Base-by-base conservation (phyloP, 2,797 vertebrate species). In the Anguilla megastoma region DNA sequence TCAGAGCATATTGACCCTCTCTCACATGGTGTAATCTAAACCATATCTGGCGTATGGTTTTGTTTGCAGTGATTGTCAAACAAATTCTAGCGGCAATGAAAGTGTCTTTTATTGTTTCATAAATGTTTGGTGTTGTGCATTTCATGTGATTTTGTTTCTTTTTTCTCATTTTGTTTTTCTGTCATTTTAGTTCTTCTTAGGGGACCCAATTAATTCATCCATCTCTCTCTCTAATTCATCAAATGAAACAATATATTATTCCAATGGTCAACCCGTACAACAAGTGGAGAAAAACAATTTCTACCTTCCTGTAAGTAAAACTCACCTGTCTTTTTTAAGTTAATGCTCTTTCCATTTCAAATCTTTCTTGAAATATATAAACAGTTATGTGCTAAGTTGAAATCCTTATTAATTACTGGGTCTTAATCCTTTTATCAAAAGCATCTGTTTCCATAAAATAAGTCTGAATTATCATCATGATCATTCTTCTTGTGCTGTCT, bases 281-380 rank as follows among this genome's bases (percentile, higher is more conserved):
- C 94, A 94, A 93, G 92, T 94, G 90, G 97, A 91, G 93, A 97
- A 95, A 94, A 97, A 96, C 93, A 96, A 97, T 89, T 99, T 98
- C 95, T 99, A 99, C 94, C 97, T 99, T 91, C 98, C 98, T 89
- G 98, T 99, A 95, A 98, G 98, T 97, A 48, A 85, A 88, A 9
- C 85, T 84, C 24, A 45, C 48, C 27, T 80, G 33, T 83, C 0
- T 56, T 69, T 86, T 56, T 85, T 5, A 3, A 3, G 21, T 50
- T 76, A 80, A 60, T 87, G 3, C 69, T 82, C 27, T 71, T 71
- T 66, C 60, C 41, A 45, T 52, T 52, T 52, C 50, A 33, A 71
- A 54, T 30, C 21, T 76, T 71, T 27, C 2, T 27, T 71, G n/a
- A 71, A 30, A 66, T 66, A 60, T 60, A 16, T 60, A n/a, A n/a